Base-by-base conservation (phyloP, 2,113 vertebrate species). In the Myrmophylax atrothorax region DNA sequence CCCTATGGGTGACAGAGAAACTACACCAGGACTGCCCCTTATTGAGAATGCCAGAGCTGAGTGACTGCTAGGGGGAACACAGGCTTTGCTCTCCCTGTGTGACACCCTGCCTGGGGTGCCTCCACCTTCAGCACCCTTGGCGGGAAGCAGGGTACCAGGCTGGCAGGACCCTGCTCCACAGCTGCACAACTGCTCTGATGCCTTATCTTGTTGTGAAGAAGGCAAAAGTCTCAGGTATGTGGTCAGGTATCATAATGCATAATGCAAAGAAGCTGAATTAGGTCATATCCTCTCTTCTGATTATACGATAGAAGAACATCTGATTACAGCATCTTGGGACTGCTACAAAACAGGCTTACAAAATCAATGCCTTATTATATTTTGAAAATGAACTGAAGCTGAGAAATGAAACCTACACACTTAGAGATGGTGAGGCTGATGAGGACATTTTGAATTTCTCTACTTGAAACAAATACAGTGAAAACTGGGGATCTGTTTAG, bases 231-330 rank as follows among this genome's bases (percentile, higher is more conserved):
- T 69, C 56, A 55, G 66, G 40, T 72, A 29, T 26, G 84, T 69
- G 74, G 78, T 90, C 82, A 96, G 90, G 82, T 90, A 82, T 40
- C 50, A 56, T 37, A 72, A 94, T 93, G 82, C 82, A 92, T 93
- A 87, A 94, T 79, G 82, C 78, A 90, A 79, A 87, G 74, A 47
- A 58, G 40, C 8, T 76, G 78, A 93, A 85, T 85, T 95, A 90
- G 81, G 58, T 76, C 74, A 72, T 82, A 82, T 89, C 93, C 81
- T 89, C 46, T 94, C 67, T 58, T 87, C 91, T 92, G 89, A 91
- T 97, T 96, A 79, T 58, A 68, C 42, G 44, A 49, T 46, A 80
- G 77, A 92, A 93, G 64, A 87, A 62, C 0, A 0, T 40, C 80
- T 92, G 93, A 96, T 90, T 90, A 17, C 44, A 40, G 80, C 12